These are phyloP conservation scores for Drosophila mulleri DNA, from an alignment of 2,888 invertebrate species.

Conservation along the genomic window DNA sequence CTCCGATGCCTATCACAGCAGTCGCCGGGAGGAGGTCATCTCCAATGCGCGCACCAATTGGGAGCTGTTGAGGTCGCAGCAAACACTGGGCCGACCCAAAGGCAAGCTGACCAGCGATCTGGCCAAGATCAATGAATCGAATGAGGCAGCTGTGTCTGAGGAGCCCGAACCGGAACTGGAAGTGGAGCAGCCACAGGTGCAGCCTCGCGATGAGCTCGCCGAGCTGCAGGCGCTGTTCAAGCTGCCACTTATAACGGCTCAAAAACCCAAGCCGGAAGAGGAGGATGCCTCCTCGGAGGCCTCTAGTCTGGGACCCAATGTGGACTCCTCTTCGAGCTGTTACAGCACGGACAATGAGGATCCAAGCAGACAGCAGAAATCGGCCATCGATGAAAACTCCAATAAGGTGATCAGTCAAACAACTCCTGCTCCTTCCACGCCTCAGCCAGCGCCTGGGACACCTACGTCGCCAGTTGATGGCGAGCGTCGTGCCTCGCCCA, in stretches of 20 bases:
- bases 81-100: constrained; percentile 75
- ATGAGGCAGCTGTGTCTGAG: constrained; percentile 57
- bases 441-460: constrained; percentile 2
- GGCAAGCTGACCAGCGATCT: constrained; percentile 70
- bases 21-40: constrained; percentile 92
- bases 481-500: constrained; percentile 29
- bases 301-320: constrained; percentile 90
- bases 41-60: constrained; percentile 95
- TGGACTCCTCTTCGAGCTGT: constrained; percentile 89
- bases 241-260: constrained; percentile 76
- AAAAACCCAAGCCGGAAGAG: constrained; percentile 53
- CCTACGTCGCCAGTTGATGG: neutral
- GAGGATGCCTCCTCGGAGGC: constrained; percentile 85
- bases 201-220: constrained; percentile 55
- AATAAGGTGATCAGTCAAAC: constrained; percentile 49
- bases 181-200: constrained; percentile 4
- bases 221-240: constrained; percentile 79
- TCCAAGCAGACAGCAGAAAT: constrained; percentile 29
- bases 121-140: constrained; percentile 79
- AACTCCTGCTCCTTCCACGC: neutral
- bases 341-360: constrained; percentile 85
- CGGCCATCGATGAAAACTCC: constrained; percentile 57
- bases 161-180: constrained; percentile 44
- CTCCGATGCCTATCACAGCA: constrained; percentile 86
- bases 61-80: constrained; percentile 91